Percentiles rank a stretch among this genome's conserved stretches.
phyloP scores from a whole-genome alignment of 2,797 vertebrate species.

The Tadarida brasiliensis region DNA sequence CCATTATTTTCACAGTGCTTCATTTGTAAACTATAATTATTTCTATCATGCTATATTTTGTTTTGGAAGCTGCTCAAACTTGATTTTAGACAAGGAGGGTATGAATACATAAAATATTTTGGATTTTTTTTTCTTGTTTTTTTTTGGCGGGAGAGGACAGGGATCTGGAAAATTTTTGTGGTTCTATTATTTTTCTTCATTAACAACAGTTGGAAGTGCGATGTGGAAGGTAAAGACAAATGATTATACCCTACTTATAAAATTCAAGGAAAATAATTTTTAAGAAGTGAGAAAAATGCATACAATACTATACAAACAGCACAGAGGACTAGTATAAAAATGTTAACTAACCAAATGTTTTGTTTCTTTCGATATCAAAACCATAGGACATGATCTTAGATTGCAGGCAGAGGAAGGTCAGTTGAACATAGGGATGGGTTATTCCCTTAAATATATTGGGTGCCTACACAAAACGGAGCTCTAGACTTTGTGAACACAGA shows the following conservation, averaged over 20 bases:
- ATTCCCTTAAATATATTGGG: not conserved
- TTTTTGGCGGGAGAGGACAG: not conserved
- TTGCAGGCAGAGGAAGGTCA: not conserved
- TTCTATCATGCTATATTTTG: constrained; percentile 29
- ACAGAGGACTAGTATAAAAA: constrained; percentile 39
- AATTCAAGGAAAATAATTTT: constrained; percentile 10
- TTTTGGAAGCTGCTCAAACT: constrained; percentile 5
- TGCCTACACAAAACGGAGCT: not conserved
- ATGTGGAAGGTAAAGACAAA: not conserved
- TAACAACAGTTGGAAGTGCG: constrained; percentile 22
- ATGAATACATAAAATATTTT: constrained; percentile 28
- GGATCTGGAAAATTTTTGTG: not conserved
- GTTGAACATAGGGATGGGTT: not conserved
- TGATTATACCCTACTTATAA: not conserved
- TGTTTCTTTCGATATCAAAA: not conserved
- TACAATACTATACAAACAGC: not conserved
- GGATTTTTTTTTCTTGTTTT: not conserved
- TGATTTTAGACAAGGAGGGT: not conserved
- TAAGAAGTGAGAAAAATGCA: constrained; percentile 24
- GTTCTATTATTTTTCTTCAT: constrained; percentile 31
- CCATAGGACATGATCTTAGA: not conserved
- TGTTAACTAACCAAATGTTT: not conserved
- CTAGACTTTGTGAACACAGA: not conserved
- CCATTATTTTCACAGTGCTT: not conserved
- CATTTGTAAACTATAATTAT: not conserved